phyloP scores from a whole-genome alignment of 2,113 vertebrate species.

The Damaliscus lunatus region DNA sequence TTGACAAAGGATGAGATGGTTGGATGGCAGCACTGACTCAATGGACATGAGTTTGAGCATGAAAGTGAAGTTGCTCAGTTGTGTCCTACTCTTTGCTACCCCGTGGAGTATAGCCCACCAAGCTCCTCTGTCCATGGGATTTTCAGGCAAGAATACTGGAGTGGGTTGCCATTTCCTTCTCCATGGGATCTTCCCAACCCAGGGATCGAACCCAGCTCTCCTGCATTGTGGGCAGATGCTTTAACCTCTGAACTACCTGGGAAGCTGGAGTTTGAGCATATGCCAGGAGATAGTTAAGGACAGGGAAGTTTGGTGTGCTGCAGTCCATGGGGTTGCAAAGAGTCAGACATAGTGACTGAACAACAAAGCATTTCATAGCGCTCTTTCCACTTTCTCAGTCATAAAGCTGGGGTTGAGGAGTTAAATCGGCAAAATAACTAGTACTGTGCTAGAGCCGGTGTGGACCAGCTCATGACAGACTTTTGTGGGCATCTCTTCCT shows the following conservation, averaged over 20 bases:
- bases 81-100: too few relatives aligned
- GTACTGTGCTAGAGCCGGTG: fast-evolving
- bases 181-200: too few relatives aligned
- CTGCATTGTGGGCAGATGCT: too few relatives aligned
- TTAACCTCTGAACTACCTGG: too few relatives aligned
- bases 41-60: not conserved
- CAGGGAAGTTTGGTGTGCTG: not conserved
- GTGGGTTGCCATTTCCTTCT: too few relatives aligned
- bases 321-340: not conserved
- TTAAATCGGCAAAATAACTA: not conserved
- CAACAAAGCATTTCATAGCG: not conserved
- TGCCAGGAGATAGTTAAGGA: not conserved
- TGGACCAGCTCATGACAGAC: not conserved
- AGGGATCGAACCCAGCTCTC: too few relatives aligned
- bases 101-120: too few relatives aligned
- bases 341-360: not conserved
- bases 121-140: too few relatives aligned
- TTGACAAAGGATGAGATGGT: not conserved
- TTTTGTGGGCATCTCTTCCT: not conserved
- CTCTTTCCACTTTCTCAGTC: not conserved
- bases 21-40: not conserved
- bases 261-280: not conserved
- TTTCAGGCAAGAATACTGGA: too few relatives aligned
- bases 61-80: too few relatives aligned
- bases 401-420: not conserved